Percentiles rank a stretch among this genome's conserved stretches.
These are phyloP conservation scores for Ectobius pallidus DNA, from an alignment of 2,888 invertebrate genomes.

Conservation along the genomic window DNA sequence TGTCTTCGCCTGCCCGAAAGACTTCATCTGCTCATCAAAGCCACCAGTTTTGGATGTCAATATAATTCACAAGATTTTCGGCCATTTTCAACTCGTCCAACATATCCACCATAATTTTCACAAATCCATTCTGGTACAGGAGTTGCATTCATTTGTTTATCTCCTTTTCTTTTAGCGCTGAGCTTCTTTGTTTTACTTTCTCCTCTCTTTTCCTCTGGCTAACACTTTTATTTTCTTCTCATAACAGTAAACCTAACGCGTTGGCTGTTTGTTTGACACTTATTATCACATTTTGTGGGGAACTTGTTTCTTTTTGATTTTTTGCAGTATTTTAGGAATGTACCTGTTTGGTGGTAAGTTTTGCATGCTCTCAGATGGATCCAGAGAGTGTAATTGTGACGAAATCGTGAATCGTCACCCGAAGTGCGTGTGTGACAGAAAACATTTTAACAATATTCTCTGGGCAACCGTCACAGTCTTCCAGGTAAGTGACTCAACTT, in stretches of 20 bases:
- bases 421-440: constrained; percentile 94
- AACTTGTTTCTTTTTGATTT: constrained; percentile 43
- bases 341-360: constrained; percentile 99
- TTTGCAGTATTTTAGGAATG: constrained; percentile 97
- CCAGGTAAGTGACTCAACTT: constrained; percentile 76
- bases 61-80: no score
- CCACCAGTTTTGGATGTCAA: no score
- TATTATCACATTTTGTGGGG: constrained; percentile 17
- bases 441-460: constrained; percentile 98
- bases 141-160: no score
- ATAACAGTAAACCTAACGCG: neutral
- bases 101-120: no score
- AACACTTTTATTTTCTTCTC: constrained; percentile 8
- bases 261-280: constrained; percentile 7
- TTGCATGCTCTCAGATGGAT: constrained; percentile 94
- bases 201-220: neutral
- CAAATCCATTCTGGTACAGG: no score
- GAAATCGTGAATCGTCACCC: constrained; percentile 88
- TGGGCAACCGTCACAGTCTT: constrained; percentile 98
- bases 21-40: no score
- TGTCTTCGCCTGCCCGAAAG: no score
- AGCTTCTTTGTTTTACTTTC: neutral
- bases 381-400: constrained; percentile 88
- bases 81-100: no score
- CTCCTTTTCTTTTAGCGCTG: no score